Evolutionary conservation across 2,797 vertebrate species (phyloP).

Genomic region (Phalanger gymnotis): DNA sequence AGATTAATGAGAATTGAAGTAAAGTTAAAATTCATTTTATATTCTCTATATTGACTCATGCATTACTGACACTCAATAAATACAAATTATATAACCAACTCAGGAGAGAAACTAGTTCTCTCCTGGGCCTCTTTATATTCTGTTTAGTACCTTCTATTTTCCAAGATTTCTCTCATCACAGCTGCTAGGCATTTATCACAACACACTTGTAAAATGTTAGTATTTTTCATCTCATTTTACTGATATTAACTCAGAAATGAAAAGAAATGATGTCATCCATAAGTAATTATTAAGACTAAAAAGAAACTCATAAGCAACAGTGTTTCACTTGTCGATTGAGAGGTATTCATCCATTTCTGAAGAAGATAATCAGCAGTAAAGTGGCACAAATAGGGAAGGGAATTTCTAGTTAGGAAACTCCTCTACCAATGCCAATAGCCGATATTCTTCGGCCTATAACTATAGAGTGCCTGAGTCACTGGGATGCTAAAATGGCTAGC

Average conservation of each 20-base stretch:
- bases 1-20: slow-evolving; percentile 3
- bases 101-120: background rate
- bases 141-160: background rate
- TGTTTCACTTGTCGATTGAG: background rate
- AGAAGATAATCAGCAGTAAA: background rate
- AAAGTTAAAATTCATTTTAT: background rate
- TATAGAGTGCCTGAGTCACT: background rate
- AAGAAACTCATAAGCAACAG: background rate
- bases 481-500: background rate
- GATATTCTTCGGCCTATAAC: background rate
- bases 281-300: background rate
- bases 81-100: background rate
- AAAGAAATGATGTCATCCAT: background rate
- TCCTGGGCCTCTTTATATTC: background rate
- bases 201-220: background rate
- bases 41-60: background rate
- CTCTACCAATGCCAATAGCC: background rate
- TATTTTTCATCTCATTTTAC: background rate
- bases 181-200: background rate
- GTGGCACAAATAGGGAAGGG: background rate
- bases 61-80: slow-evolving; percentile 6
- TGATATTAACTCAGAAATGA: background rate
- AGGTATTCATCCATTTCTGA: background rate
- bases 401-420: background rate
- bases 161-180: background rate